These are phyloP conservation scores for Eupithecia exiguata DNA, from an alignment of 2,888 invertebrate species.

Conservation along the genomic window DNA sequence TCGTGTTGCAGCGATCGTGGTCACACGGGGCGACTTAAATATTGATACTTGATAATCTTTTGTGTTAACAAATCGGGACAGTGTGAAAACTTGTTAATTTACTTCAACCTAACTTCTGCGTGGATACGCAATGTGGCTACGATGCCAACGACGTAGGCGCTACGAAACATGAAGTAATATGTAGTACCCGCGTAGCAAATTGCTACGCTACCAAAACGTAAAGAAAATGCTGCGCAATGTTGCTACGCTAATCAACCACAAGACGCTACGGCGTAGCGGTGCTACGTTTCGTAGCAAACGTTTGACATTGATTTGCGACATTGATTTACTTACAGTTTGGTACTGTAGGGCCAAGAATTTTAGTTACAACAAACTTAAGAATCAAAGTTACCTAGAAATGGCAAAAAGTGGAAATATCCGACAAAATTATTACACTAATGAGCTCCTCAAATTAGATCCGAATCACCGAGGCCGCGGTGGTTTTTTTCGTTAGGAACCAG, in stretches of 20 bases:
- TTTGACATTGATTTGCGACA: too few species aligned
- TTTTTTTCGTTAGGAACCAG: background rate
- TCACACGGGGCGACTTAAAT: background rate
- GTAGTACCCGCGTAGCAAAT: too few species aligned
- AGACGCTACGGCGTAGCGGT: background rate
- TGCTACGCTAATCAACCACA: background rate
- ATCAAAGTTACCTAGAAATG: background rate
- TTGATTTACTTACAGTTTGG: background rate
- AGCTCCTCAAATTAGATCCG: background rate
- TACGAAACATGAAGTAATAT: background rate
- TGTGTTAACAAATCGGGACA: background rate
- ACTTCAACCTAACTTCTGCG: background rate
- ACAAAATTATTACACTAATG: background rate
- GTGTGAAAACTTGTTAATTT: background rate
- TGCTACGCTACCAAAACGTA: background rate
- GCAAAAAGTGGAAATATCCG: constrained; percentile 1
- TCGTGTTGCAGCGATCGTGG: background rate
- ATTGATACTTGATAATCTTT: background rate
- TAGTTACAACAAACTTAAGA: background rate
- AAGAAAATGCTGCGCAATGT: background rate
- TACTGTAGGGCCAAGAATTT: background rate
- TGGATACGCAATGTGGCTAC: background rate
- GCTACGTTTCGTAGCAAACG: background rate
- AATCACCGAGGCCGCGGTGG: constrained; percentile 10
- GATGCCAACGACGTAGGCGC: background rate